Evolutionary conservation across 2,888 invertebrate genomes (phyloP).

Genomic region (Nesidiocoris tenuis): DNA sequence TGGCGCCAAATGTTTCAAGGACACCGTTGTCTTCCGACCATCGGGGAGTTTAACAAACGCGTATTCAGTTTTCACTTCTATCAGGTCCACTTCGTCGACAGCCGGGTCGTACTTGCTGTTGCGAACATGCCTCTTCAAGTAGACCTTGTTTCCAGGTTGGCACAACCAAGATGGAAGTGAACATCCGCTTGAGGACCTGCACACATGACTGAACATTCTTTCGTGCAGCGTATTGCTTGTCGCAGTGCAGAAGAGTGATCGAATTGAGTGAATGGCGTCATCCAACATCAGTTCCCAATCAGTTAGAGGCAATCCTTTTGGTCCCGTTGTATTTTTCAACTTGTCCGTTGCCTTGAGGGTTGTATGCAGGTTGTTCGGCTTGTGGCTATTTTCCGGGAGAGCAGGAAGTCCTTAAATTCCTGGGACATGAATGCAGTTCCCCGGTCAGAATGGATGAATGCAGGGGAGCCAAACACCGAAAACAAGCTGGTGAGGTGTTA

Average conservation of each 20-base stretch:
- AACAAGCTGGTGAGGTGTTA: background rate
- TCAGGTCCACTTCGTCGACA: slow-evolving; percentile 47
- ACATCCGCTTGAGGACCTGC: slow-evolving; percentile 4
- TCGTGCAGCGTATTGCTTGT: slow-evolving; percentile 47
- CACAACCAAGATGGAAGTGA: slow-evolving; percentile 14
- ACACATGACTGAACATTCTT: slow-evolving; percentile 39
- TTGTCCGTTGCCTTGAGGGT: slow-evolving; percentile 39
- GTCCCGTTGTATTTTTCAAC: slow-evolving; percentile 26
- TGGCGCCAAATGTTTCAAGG: background rate
- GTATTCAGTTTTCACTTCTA: slow-evolving; percentile 45
- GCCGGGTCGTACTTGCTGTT: slow-evolving; percentile 47
- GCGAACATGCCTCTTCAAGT: slow-evolving; percentile 41
- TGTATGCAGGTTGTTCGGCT: slow-evolving; percentile 27
- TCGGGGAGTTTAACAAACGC: slow-evolving; percentile 8
- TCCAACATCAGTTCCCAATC: background rate
- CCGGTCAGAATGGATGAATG: slow-evolving; percentile 22
- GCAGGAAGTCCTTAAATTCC: slow-evolving; percentile 13
- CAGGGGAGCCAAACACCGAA: background rate
- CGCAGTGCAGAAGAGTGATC: slow-evolving; percentile 48
- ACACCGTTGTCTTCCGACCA: slow-evolving; percentile 39
- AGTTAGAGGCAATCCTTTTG: background rate
- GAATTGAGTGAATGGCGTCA: background rate
- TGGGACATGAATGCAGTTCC: slow-evolving; percentile 20
- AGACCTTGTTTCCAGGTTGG: slow-evolving; percentile 39
- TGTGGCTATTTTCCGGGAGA: slow-evolving; percentile 14